Evolutionary conservation across 2,797 vertebrate genomes (phyloP), one percentile per base, ranked within the genome.

Genomic region (Lepilemur septentrionalis): DNA sequence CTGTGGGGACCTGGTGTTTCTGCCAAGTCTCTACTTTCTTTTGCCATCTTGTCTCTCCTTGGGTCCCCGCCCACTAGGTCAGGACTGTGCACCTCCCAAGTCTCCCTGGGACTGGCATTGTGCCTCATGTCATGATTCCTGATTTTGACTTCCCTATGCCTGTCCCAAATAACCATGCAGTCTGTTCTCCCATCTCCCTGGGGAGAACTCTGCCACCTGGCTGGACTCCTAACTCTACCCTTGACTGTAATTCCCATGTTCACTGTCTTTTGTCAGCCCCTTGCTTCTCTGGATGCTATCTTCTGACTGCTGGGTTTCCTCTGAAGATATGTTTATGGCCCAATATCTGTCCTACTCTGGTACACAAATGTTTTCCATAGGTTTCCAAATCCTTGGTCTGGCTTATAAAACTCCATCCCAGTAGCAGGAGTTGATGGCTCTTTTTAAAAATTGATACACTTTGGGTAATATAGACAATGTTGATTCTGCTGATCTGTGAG

Each of bases 131-230:
- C n/a, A 7, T 3, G 57, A n/a, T 48, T 61, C n/a, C 38, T 43
- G 13, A 25, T n/a, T 79, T 50, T 55, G 96, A 65, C 9, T 92
- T 86, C 80, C 35, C 10, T 30, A 50, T 41, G 14, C 32, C 89
- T 69, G 18, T 50, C 65, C 48, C 1, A 6, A 18, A 32, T 41
- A 28, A 61, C 88, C n/a, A 0, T 38, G 46, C 41, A 32, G 55
- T 17, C 70, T 80, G 32, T 57, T 78, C 10, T 78, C 7, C 41
- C 18, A 20, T 32, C 15, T 2, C 35, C 23, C n/a, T 61, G 20
- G 5, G 10, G 10, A 81, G 50, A 69, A 38, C 5, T 32, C 46
- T 41, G 22, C n/a, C 30, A 0, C 30, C 20, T 67, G 59, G 43
- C 43, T 46, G 69, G 72, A n/a, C 41, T 20, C 41, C 41, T n/a